phyloP scores from a whole-genome alignment of 2,797 vertebrate species.

The Tragopan temminckii region DNA sequence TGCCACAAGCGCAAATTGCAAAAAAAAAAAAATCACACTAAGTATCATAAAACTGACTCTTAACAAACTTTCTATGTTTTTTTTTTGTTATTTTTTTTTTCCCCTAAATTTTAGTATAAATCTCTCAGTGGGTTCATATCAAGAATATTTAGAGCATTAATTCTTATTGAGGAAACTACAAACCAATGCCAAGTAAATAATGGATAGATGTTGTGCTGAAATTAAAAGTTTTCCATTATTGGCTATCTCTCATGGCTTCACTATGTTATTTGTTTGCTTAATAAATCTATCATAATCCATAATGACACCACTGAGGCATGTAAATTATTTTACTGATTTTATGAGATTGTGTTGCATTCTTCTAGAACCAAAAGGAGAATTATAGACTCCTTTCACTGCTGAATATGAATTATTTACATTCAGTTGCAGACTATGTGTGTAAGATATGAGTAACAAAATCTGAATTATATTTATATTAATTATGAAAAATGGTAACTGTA shows the following conservation, averaged over 20 bases:
- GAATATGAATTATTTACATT: background rate
- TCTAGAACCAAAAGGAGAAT: background rate
- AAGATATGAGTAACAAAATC: background rate
- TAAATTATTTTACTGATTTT: background rate
- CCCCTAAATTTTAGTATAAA: background rate
- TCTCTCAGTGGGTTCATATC: background rate
- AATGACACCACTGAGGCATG: background rate
- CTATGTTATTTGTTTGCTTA: background rate
- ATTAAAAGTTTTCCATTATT: background rate
- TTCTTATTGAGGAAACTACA: background rate
- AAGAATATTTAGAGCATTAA: background rate
- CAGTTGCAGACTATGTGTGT: accelerated
- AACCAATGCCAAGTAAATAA: background rate
- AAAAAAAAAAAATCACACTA: background rate
- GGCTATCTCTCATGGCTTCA: background rate
- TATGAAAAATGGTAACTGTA: background rate
- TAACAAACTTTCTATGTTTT: background rate
- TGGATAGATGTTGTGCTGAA: background rate
- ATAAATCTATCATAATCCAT: background rate
- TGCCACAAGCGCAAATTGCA: background rate
- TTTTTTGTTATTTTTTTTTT: background rate
- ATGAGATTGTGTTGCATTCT: background rate
- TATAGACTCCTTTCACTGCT: background rate
- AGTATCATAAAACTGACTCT: background rate
- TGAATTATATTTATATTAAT: background rate